Percentiles rank a stretch among this genome's conserved stretches.
Conservation (phyloP, 2,113 vertebrate genomes). For the Geothlypis trichas region DNA sequence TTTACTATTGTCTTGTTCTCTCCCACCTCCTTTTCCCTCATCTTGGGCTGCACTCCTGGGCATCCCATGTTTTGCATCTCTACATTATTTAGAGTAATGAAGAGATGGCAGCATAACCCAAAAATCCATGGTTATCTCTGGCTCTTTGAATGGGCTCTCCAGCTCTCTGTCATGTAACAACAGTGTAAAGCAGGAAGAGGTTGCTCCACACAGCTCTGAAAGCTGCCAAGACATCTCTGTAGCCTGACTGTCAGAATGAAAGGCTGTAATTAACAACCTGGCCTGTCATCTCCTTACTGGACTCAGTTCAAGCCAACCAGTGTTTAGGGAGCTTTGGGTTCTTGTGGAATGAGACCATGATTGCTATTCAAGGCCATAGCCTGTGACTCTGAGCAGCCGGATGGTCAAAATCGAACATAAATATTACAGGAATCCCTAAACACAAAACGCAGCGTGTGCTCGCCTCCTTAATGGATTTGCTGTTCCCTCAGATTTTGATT, state of each 20-base stretch:
- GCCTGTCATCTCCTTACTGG: neutral
- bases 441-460: neutral
- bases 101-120: neutral
- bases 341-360: neutral
- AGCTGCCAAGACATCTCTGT: neutral
- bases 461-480: neutral
- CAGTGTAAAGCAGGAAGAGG: neutral
- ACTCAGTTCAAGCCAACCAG: neutral
- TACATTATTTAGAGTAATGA: neutral
- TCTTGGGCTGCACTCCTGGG: neutral
- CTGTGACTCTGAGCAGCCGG: neutral
- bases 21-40: neutral
- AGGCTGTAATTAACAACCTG: neutral
- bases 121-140: neutral
- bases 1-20: neutral
- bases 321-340: neutral
- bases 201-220: neutral
- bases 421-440: constrained; percentile 3
- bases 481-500: constrained; percentile 8
- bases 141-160: neutral
- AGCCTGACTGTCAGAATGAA: neutral
- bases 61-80: neutral
- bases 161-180: neutral
- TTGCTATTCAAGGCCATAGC: neutral
- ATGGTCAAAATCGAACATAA: neutral